A percentile compares a stretch with the other conserved stretches of the same genome.
phyloP scores from a whole-genome alignment of 2,797 vertebrate genomes.

The Emys orbicularis region DNA sequence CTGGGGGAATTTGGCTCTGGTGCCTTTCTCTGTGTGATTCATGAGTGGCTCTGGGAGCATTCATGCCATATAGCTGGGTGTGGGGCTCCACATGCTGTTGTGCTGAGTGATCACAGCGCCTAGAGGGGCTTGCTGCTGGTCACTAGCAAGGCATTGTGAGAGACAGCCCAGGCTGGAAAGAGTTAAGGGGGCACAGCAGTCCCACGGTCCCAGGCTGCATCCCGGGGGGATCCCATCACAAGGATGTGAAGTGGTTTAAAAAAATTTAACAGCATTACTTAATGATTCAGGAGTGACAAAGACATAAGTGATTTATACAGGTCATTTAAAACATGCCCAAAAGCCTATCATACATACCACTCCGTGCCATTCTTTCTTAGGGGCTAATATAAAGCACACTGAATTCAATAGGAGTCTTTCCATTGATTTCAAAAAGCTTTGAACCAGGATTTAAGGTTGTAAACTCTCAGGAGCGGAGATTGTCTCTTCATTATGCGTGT shows the following conservation, averaged over 20 bases:
- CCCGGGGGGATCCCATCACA: no score
- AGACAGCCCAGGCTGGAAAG: no score
- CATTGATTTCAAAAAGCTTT: background rate
- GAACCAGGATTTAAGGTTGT: background rate
- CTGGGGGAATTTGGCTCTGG: no score
- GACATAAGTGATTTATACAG: rapidly evolving
- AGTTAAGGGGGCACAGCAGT: no score
- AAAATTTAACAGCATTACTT: background rate
- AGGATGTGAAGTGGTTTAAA: constrained; percentile 26
- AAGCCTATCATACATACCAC: background rate
- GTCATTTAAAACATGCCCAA: background rate
- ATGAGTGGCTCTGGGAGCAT: no score
- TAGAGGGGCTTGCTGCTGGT: no score
- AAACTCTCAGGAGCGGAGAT: background rate
- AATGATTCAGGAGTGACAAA: constrained; percentile 32
- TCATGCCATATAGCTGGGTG: no score
- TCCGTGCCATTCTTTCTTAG: background rate
- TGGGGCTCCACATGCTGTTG: no score
- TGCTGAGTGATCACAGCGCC: no score
- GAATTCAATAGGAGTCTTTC: constrained; percentile 5
- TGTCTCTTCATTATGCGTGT: background rate
- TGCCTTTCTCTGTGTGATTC: no score
- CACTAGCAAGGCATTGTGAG: no score
- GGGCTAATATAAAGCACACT: background rate
- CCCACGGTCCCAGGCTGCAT: no score